phyloP scores from a whole-genome alignment of 2,113 vertebrate species.

The Neolamprologus sp. region DNA sequence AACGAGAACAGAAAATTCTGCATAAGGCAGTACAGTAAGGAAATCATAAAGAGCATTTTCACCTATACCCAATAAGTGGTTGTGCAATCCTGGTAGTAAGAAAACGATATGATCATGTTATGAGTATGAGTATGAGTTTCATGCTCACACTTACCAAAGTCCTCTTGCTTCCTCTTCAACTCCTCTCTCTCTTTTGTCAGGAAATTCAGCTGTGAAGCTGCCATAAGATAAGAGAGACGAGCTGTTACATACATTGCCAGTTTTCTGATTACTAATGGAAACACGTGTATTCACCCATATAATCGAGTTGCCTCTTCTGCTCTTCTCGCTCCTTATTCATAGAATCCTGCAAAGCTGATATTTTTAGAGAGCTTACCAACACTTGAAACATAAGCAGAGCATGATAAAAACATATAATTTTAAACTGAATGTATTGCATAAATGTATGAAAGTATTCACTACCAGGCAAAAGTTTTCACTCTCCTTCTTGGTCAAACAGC shows the following conservation, averaged over 20 bases:
- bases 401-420: neutral
- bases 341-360: neutral
- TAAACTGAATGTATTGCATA: neutral
- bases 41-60: neutral
- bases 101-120: neutral
- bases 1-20: neutral
- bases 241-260: neutral
- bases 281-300: neutral
- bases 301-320: neutral
- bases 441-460: neutral
- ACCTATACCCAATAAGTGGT: neutral
- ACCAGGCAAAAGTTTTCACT: neutral
- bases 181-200: neutral
- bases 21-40: neutral
- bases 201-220: neutral
- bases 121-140: neutral
- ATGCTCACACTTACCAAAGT: neutral
- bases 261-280: neutral
- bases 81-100: neutral
- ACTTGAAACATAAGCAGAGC: neutral
- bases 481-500: neutral
- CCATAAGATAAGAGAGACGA: neutral
- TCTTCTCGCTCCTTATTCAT: neutral
- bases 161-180: neutral
- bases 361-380: neutral